Conservation (phyloP, 30 jellyfish, hydroid and myxozoan species). For the Cassiopea xamachana region DNA sequence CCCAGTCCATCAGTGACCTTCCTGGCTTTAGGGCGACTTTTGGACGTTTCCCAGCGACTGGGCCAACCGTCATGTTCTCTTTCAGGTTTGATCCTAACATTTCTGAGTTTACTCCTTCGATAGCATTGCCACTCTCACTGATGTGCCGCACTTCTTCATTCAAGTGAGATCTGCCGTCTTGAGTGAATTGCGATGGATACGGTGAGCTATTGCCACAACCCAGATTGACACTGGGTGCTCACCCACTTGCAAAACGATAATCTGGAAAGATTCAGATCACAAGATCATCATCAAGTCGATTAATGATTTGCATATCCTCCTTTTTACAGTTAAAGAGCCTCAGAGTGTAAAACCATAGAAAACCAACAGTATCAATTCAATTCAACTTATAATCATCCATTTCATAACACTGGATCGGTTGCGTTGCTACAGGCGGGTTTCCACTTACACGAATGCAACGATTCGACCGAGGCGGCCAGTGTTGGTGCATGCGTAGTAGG, state of each 20-base stretch:
- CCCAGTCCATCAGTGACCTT: constrained; percentile 98
- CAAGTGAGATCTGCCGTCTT: not conserved
- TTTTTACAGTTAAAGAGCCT: not conserved
- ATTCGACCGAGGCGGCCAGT: too few relatives aligned
- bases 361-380: not conserved
- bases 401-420: too few relatives aligned
- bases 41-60: constrained; percentile 75
- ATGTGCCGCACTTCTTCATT: not conserved
- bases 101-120: not conserved
- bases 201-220: constrained; percentile 68
- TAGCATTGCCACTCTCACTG: not conserved
- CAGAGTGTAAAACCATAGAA: not conserved
- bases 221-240: constrained; percentile 31
- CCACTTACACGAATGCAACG: too few relatives aligned
- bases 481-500: too few relatives aligned
- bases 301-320: not conserved
- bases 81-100: constrained; percentile 50
- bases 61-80: constrained; percentile 34
- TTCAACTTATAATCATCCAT: not conserved
- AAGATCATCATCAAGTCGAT: not conserved
- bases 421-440: too few relatives aligned
- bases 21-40: constrained; percentile 91
- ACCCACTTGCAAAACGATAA: not conserved
- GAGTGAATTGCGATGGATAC: not conserved
- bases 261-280: not conserved